phyloP scores from a whole-genome alignment of 2,888 invertebrate species.

The Gastrophysa polygoni region DNA sequence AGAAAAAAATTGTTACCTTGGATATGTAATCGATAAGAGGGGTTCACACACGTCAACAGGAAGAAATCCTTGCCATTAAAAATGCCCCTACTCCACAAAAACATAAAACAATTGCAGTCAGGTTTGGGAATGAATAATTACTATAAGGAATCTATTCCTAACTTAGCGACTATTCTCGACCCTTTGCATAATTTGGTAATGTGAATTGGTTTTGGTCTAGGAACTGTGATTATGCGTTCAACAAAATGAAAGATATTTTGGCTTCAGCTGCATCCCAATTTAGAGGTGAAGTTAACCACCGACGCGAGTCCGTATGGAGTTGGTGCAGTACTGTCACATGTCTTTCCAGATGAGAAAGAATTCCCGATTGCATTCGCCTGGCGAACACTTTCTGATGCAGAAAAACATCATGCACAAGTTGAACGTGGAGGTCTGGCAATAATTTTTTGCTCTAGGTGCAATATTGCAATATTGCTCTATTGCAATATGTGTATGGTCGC shows the following conservation, averaged over 20 bases:
- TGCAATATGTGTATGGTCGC: slow-evolving; percentile 18
- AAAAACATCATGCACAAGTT: neutral
- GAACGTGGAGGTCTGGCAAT: slow-evolving; percentile 6
- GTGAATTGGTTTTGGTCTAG: slow-evolving; percentile 21
- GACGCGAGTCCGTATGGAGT: neutral
- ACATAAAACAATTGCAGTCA: neutral
- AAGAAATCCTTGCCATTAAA: neutral
- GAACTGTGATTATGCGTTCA: slow-evolving; percentile 21
- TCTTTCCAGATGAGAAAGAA: neutral
- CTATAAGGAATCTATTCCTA: slow-evolving; percentile 47
- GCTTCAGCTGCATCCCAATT: slow-evolving; percentile 7
- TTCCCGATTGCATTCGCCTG: neutral
- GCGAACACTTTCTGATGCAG: neutral
- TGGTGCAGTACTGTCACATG: neutral
- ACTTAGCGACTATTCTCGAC: slow-evolving; percentile 31
- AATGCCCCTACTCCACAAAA: neutral
- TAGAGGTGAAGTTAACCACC: neutral
- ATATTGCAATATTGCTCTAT: no score
- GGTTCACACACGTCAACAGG: neutral
- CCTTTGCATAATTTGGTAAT: slow-evolving; percentile 24
- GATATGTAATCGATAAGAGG: neutral
- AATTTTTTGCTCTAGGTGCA: slow-evolving; percentile 15
- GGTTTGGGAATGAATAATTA: neutral
- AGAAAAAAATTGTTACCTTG: neutral
- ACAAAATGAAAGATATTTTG: slow-evolving; percentile 14